Percentiles rank a stretch among this genome's conserved stretches.
Conservation (phyloP, 2,113 vertebrate genomes). For the Etheostoma cragini region DNA sequence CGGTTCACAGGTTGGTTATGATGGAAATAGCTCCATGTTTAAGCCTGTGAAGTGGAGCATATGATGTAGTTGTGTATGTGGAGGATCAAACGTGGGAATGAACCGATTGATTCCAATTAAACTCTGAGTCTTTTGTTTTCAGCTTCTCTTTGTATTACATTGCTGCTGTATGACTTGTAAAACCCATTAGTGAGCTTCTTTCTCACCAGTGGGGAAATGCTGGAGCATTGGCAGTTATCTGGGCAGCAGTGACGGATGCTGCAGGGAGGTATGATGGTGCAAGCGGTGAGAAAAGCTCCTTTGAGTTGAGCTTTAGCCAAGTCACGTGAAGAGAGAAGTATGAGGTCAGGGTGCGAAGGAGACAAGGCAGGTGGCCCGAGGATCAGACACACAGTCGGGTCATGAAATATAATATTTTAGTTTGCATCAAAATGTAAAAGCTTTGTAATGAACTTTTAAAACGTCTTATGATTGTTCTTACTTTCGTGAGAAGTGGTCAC, state of each 20-base stretch:
- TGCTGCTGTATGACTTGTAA: conserved; percentile 59
- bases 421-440: background rate
- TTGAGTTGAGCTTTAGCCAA: conserved; percentile 65
- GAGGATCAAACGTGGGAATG: conserved; percentile 75
- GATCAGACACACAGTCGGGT: conserved; percentile 18
- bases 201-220: conserved; percentile 33
- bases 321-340: conserved; percentile 63
- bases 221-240: conserved; percentile 7
- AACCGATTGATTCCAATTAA: conserved; percentile 75
- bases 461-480: too few relatives aligned
- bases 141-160: conserved; percentile 11
- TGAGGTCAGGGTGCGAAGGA: conserved; percentile 41
- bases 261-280: conserved; percentile 26
- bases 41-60: conserved; percentile 70
- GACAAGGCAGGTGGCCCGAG: conserved; percentile 43
- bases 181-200: conserved; percentile 54
- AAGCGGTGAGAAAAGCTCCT: conserved; percentile 71
- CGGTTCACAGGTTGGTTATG: conserved; percentile 37
- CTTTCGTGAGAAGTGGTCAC: background rate
- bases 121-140: conserved; percentile 64
- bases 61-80: conserved; percentile 19
- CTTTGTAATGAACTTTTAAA: background rate
- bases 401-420: background rate
- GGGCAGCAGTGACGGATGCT: conserved; percentile 32
- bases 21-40: conserved; percentile 28